Percentiles rank a stretch among this genome's conserved stretches.
phyloP scores from a whole-genome alignment of 2,888 invertebrate genomes.

The Terebella lapidaria region DNA sequence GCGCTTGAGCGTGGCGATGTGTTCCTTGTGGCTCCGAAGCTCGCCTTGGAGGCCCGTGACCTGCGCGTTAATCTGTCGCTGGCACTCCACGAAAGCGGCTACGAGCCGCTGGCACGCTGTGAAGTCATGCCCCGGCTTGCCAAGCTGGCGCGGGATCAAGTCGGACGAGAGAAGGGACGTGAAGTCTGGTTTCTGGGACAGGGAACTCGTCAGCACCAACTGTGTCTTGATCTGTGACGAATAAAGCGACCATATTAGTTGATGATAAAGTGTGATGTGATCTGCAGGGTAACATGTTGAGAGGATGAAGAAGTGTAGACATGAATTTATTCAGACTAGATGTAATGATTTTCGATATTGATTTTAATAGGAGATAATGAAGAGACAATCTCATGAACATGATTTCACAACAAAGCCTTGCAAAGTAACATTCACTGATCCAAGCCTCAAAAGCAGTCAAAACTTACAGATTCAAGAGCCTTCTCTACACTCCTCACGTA shows the following conservation, averaged over 20 bases:
- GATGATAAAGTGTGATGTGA: too few relatives aligned
- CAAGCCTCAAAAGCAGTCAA: too few relatives aligned
- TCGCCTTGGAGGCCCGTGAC: conserved; percentile 18
- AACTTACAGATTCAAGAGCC: conserved; percentile 39
- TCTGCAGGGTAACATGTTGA: too few relatives aligned
- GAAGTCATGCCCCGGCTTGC: conserved; percentile 42
- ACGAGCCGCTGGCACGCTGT: conserved; percentile 45
- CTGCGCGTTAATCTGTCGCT: conserved; percentile 21
- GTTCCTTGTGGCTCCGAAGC: conserved; percentile 42
- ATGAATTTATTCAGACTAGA: too few relatives aligned
- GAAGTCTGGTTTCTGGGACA: background rate
- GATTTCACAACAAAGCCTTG: too few relatives aligned
- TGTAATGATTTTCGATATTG: too few relatives aligned
- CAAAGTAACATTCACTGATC: too few relatives aligned
- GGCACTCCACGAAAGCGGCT: conserved; percentile 41
- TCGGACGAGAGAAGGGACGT: conserved; percentile 40
- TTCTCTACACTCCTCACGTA: conserved; percentile 39
- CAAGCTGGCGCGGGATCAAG: conserved; percentile 36
- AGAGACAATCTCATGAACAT: too few relatives aligned
- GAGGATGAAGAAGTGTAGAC: too few relatives aligned
- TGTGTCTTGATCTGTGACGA: background rate
- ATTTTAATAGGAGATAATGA: too few relatives aligned
- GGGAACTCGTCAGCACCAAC: background rate
- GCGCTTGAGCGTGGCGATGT: conserved; percentile 45
- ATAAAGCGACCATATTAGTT: too few relatives aligned